Base-by-base conservation (phyloP, 2,113 vertebrate species). In the Bagarius yarrelli region DNA sequence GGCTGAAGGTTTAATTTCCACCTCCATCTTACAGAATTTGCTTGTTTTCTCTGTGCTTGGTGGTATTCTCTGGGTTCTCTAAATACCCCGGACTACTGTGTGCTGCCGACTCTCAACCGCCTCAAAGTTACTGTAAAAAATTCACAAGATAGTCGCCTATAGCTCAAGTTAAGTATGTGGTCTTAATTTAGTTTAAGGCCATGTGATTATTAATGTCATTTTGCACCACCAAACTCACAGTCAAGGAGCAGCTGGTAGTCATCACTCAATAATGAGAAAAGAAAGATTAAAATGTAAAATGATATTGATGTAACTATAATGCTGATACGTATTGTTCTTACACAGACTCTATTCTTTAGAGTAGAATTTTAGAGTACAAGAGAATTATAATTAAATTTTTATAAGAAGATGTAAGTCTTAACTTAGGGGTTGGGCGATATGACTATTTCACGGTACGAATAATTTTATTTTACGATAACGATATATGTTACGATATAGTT, bases 331-430 rank as follows among this genome's bases (percentile, higher is more conserved):
- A n/a, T n/a, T n/a, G n/a, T n/a, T n/a, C n/a, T n/a, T n/a, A n/a
- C 66, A 30, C 30, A 53, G 34, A 40, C 23, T 72, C 66, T 9
- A 30, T 80, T 40, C 78, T 60, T 69, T 69, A 23, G 30, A 47
- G 78, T 21, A 66, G 47, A 75, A 83, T 83, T 59, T 34, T 57
- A 67, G 50, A 77, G 55, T 57, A 52, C 44, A 40, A 70, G n/a
- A 50, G 44, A 70, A 71, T 52, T 9, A 67, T 83, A 83, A 83
- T 78, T 64, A 75, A 32, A 63, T 78, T 83, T 83, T 72, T 52
- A 71, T 52, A 44, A 80, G 52, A 71, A 71, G 52, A 44, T 34
- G 55, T 27, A 71, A 34, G 60, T 67, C 76, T 63, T 59, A 61
- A 76, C 47, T 60, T 34, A 11, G n/a, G n/a, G n/a, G n/a, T n/a